A percentile compares a stretch with the other conserved stretches of the same genome.
phyloP scores from a whole-genome alignment of 2,113 vertebrate species.

The Python bivittatus region DNA sequence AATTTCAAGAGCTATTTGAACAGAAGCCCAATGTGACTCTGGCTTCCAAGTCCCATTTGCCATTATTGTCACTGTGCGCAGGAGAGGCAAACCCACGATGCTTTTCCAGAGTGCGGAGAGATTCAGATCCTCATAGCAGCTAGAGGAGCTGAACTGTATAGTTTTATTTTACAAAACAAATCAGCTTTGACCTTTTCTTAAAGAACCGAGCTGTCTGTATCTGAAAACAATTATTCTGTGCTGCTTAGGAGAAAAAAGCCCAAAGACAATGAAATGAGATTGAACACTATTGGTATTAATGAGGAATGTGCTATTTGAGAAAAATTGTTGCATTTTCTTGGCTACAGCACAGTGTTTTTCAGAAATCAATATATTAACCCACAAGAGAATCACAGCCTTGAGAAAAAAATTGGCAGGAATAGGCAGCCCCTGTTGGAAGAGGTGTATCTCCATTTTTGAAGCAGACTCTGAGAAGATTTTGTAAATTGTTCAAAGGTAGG shows the following conservation, averaged over 20 bases:
- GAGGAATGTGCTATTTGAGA: background rate
- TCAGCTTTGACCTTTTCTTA: conserved; percentile 9
- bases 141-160: conserved; percentile 24
- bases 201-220: background rate
- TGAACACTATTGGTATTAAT: background rate
- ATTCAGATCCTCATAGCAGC: conserved; percentile 41
- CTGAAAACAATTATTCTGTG: background rate
- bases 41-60: conserved; percentile 83
- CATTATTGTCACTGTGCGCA: conserved; percentile 74
- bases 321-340: background rate
- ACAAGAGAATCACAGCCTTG: background rate
- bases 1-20: conserved; percentile 82
- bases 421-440: background rate
- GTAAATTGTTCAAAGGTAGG: background rate
- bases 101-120: conserved; percentile 64
- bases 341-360: background rate
- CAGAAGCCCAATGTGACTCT: conserved; percentile 79
- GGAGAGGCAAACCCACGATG: conserved; percentile 70
- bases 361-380: background rate
- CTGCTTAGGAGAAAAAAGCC: background rate
- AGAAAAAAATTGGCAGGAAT: background rate
- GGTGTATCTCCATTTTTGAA: background rate
- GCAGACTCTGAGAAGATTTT: background rate
- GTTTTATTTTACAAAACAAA: conserved; percentile 17
- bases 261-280: background rate